Evolutionary conservation across 2,888 invertebrate genomes (phyloP), one percentile per base, ranked within the genome.

Genomic region (Drosophila histrio): DNA sequence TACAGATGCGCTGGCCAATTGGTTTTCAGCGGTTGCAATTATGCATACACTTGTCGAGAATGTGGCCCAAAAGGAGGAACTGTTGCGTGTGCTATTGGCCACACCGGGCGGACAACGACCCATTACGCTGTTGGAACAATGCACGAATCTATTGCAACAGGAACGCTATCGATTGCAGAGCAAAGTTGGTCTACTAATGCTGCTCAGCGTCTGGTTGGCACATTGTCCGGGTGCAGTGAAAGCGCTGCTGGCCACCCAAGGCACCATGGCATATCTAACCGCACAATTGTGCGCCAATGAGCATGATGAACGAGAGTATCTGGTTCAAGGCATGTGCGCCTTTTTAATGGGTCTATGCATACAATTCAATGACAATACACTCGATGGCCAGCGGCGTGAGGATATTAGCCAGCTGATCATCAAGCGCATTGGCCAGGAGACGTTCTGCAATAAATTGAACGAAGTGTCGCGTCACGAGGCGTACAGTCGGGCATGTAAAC

Each of bases 1-100:
- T 50, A 92, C 94, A 0, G 98, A 99, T 90, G 93, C 96, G 0
- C 92, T 98, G 21, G 97, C 97, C 24, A 98, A 97, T 91, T 99
- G 99, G 99, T 97, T 98, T 92, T 96, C 98, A 0, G 94, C 98
- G 0, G 96, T 98, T 0, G 97, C 98, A 0, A 92, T 99, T 21
- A 95, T 97, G 90, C 98, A 99, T 89, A 95, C 96, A 0, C 93
- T 99, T 17, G 94, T 97, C 5, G 97, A 98, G 67, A 98, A 97
- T 90, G 93, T 94, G 0, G 93, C 93, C 0, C 96, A 96, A 88
- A 98, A 98, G 90, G 98, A 99, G 89, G 97, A 98, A 90, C 91
- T 99, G 44, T 91, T 99, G 24, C 93, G 98, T 59, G 99, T 99
- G 3, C 93, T 99, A 69, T 92, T 99, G 60, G 97, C 98, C 0